phyloP scores from a whole-genome alignment of 1,140 invertebrate genomes.

The Platyscapa corneri region DNA sequence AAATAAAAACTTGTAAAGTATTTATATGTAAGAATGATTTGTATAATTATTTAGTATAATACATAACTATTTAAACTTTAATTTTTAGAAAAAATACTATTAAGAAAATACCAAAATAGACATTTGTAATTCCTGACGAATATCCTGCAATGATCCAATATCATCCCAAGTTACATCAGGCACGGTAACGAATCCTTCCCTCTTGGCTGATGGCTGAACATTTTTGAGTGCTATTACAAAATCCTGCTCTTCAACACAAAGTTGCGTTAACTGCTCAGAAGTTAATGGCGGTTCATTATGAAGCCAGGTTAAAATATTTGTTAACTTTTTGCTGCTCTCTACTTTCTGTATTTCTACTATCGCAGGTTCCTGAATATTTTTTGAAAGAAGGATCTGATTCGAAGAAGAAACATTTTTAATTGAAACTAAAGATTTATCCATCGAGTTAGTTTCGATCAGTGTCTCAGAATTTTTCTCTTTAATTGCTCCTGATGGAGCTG shows the following conservation, averaged over 20 bases:
- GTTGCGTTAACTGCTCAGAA: constrained; percentile 76
- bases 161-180: constrained; percentile 98
- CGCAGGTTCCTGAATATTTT: neutral
- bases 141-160: constrained; percentile 92
- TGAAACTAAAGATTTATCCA: neutral
- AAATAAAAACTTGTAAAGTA: no score
- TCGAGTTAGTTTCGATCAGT: neutral
- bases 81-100: neutral
- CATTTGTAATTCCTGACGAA: constrained; percentile 91
- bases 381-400: neutral
- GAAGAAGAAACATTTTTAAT: constrained; percentile 6
- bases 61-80: neutral
- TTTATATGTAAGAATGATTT: no score
- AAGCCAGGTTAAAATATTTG: constrained; percentile 75
- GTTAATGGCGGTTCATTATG: constrained; percentile 76
- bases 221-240: constrained; percentile 86
- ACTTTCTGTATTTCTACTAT: constrained; percentile 23
- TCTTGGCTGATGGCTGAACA: constrained; percentile 93
- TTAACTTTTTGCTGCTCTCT: constrained; percentile 53
- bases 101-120: constrained; percentile 88
- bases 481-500: neutral
- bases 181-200: constrained; percentile 98
- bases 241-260: constrained; percentile 84
- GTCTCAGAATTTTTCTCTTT: neutral
- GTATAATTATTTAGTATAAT: no score